A percentile compares a stretch with the other conserved stretches of the same genome.
These are phyloP conservation scores for Pempheris klunzingeri DNA, from an alignment of 2,797 vertebrate genomes.

Conservation along the genomic window DNA sequence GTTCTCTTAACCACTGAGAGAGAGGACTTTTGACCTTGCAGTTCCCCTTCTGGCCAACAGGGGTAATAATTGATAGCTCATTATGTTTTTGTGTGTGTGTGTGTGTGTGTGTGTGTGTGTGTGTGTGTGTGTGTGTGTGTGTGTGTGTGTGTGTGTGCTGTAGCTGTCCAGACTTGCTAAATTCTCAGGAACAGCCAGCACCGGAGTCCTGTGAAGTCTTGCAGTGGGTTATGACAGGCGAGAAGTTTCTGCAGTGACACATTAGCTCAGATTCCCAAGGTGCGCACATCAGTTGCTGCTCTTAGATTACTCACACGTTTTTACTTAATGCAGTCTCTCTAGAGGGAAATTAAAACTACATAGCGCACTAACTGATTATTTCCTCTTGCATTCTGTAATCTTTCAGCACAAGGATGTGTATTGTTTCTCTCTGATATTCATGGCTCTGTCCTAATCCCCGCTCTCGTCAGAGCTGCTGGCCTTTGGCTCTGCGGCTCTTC, in stretches of 20 bases:
- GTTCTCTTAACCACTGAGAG: slow-evolving; percentile 28
- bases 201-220: slow-evolving; percentile 67
- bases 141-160: slow-evolving; percentile 31
- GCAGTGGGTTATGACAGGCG: slow-evolving; percentile 56
- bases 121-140: slow-evolving; percentile 41
- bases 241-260: slow-evolving; percentile 66
- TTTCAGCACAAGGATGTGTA: slow-evolving; percentile 45
- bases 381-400: slow-evolving; percentile 35
- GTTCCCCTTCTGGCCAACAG: slow-evolving; percentile 51
- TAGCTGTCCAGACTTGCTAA: slow-evolving; percentile 74
- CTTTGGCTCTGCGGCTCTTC: slow-evolving; percentile 69
- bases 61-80: slow-evolving; percentile 49
- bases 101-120: slow-evolving; percentile 20
- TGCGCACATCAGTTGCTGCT: slow-evolving; percentile 36
- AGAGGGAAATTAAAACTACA: slow-evolving; percentile 28
- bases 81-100: slow-evolving; percentile 19
- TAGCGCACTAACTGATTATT: slow-evolving; percentile 42
- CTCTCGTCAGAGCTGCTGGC: slow-evolving; percentile 63
- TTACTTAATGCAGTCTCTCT: slow-evolving; percentile 9
- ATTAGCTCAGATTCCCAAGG: slow-evolving; percentile 50
- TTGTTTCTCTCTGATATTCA: slow-evolving; percentile 49
- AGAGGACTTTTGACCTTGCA: slow-evolving; percentile 50
- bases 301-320: slow-evolving; percentile 41
- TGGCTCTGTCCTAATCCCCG: slow-evolving; percentile 43
- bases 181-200: slow-evolving; percentile 70